Evolutionary conservation across 2,888 invertebrate genomes (phyloP).

Genomic region (Troilus luridus): DNA sequence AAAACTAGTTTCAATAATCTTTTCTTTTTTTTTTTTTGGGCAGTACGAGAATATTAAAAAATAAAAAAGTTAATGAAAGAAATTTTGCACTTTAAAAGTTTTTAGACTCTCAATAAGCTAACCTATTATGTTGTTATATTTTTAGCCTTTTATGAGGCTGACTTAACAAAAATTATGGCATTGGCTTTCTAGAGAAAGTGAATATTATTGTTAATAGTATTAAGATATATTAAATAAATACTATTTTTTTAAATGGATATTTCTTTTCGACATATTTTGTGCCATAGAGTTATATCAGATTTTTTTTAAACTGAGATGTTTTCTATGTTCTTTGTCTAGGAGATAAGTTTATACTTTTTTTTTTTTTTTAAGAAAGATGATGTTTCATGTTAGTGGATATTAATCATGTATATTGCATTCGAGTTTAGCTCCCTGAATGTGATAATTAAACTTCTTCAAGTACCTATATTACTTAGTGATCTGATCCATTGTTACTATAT

Average conservation of each 20-base stretch:
- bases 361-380: background rate
- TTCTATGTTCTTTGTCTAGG: background rate
- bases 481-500: slow-evolving; percentile 55
- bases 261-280: slow-evolving; percentile 25
- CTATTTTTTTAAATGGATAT: background rate
- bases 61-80: background rate
- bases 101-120: background rate
- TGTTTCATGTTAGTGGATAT: background rate
- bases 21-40: background rate
- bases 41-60: background rate
- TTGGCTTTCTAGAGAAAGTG: background rate
- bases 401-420: slow-evolving; percentile 25
- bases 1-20: background rate
- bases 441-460: slow-evolving; percentile 29
- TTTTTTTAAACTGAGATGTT: slow-evolving; percentile 4
- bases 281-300: slow-evolving; percentile 39
- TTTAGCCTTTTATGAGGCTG: background rate
- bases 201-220: background rate
- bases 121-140: background rate
- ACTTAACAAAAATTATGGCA: background rate
- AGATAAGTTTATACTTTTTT: background rate
- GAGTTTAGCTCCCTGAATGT: slow-evolving; percentile 54
- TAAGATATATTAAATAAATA: background rate
- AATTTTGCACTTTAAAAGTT: too few relatives aligned
- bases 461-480: slow-evolving; percentile 47